phyloP scores from a whole-genome alignment of 2,797 vertebrate genomes.

The Rousettus madagascariensis region DNA sequence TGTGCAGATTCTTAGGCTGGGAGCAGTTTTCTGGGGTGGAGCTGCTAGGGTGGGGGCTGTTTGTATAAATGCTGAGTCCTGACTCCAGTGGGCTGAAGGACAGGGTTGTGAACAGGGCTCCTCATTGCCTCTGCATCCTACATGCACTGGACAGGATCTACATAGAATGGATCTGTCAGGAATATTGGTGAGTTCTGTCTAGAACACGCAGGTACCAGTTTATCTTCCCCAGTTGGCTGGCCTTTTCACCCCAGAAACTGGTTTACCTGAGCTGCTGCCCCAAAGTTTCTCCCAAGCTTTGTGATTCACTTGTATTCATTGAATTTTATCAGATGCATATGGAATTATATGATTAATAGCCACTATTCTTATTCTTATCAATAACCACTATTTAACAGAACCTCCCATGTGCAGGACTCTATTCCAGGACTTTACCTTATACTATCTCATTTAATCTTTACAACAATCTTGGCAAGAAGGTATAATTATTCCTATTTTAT shows the following conservation, averaged over 20 bases:
- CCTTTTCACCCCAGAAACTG: neutral
- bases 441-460: neutral
- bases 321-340: neutral
- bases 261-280: neutral
- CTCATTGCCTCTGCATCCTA: slow-evolving; percentile 83
- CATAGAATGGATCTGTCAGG: slow-evolving; percentile 11
- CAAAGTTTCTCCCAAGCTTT: neutral
- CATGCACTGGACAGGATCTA: slow-evolving; percentile 77
- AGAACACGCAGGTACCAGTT: slow-evolving; percentile 79
- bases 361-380: neutral
- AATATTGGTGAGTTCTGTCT: slow-evolving; percentile 12
- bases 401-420: neutral
- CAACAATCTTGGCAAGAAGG: neutral
- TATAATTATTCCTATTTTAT: neutral
- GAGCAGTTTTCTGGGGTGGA: neutral
- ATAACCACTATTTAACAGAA: neutral
- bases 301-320: neutral
- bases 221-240: slow-evolving; percentile 31
- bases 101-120: slow-evolving; percentile 79
- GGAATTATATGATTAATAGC: neutral
- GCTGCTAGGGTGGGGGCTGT: neutral
- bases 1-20: too few relatives aligned
- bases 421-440: neutral
- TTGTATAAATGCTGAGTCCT: neutral
- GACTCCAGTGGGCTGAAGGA: slow-evolving; percentile 69